Evolutionary conservation across 1,140 invertebrate genomes (phyloP), one percentile per base, ranked within the genome.

Genomic region (Trichoplusia ni): DNA sequence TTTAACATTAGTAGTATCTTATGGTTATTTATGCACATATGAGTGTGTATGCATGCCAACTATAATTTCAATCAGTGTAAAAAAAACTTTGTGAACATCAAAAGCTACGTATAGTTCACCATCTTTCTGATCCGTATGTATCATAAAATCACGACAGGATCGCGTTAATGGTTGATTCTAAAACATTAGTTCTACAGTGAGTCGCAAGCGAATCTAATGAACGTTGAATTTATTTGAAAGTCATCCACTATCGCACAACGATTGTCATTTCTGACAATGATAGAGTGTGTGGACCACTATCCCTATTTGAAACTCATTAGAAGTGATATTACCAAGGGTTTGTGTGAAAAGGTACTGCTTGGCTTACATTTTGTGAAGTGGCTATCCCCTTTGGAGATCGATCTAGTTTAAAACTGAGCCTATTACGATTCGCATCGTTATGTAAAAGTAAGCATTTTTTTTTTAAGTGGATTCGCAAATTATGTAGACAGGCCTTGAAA

Each of bases 161-260:
- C 38, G 31, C 58, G 58, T 42, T 61, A 61, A 61, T 61, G 42
- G 35, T 49, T 47, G 58, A 61, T 25, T 61, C 42, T 46, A 59
- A 59, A 59, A 59, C 56, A 46, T 44, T 59, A 59, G 56, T 59
- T 59, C 40, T 33, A 46, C 54, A 29, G 6, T 27, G 33, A 35
- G 31, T 23, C 23, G 58, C 29, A 31, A 25, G 25, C 14, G 19
- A 27, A 25, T 58, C 33, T 47, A 61, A 61, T 61, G 58, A 61
- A 61, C 33, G 40, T 44, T 44, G 54, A 61, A 42, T 49, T 47
- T 37, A 61, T 61, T 47, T 61, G 58, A 61, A 61, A 61, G 58
- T 61, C 58, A 61, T 61, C 29, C 58, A 49, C 44, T 61, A 47
- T 33, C 40, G 18, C 14, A 14, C 37, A 25, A 27, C 51, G 33